Percentiles rank a stretch among this genome's conserved stretches.
These are phyloP conservation scores for Cheilosia vernalis DNA, from an alignment of 2,888 invertebrate genomes.

Conservation along the genomic window DNA sequence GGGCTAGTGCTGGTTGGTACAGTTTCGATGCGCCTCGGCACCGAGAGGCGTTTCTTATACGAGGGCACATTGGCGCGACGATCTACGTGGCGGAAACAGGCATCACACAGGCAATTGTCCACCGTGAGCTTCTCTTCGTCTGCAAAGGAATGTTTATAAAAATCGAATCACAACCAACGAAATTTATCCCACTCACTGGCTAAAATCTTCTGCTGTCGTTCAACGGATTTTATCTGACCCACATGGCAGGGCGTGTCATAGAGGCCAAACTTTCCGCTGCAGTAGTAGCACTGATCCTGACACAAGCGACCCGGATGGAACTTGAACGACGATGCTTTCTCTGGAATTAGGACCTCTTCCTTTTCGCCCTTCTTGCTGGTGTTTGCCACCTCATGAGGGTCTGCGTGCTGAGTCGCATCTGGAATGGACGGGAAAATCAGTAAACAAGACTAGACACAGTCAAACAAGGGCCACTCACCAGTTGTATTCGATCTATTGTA, in stretches of 20 bases:
- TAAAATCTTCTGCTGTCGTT: conserved; percentile 91
- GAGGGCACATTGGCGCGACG: conserved; percentile 90
- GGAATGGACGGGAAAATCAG: conserved; percentile 4
- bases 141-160: conserved; percentile 77
- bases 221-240: conserved; percentile 92
- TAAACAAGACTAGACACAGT: neutral
- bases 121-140: conserved; percentile 92
- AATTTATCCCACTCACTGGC: conserved; percentile 85
- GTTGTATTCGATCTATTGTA: conserved; percentile 89
- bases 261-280: conserved; percentile 93
- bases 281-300: conserved; percentile 93
- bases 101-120: conserved; percentile 94
- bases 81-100: conserved; percentile 93
- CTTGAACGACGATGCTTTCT: conserved; percentile 94
- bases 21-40: conserved; percentile 79
- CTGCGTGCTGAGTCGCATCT: conserved; percentile 56
- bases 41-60: conserved; percentile 85
- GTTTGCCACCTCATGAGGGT: conserved; percentile 38
- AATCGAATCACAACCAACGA: neutral
- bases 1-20: conserved; percentile 8
- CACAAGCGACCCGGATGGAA: conserved; percentile 93
- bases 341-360: conserved; percentile 89
- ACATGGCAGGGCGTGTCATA: conserved; percentile 94
- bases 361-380: conserved; percentile 82
- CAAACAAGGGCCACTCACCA: conserved; percentile 32